Evolutionary conservation across 1,140 invertebrate species (phyloP), one percentile per base, ranked within the genome.

Genomic region (Cydia strobilella): DNA sequence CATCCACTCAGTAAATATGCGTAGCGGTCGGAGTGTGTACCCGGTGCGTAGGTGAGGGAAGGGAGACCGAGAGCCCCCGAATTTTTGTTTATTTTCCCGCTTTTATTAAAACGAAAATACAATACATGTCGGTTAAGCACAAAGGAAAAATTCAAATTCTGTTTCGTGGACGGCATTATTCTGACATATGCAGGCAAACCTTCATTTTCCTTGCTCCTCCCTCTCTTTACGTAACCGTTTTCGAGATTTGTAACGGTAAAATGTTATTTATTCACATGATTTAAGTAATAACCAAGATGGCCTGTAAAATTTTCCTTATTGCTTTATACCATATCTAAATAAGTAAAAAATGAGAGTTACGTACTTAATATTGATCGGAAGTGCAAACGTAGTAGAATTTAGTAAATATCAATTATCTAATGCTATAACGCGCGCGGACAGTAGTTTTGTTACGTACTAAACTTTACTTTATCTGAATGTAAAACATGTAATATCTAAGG

Each of bases 61-160:
- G 63, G 39, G 35, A 31, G 66, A 66, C 54, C 39, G 71, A 71
- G 72, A 48, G 72, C 48, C 48, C 27, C 74, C 63, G 73, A 79
- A 83, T 84, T 85, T 86, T 86, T 88, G 82, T 84, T 86, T 89
- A 80, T 87, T 89, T 87, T 88, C 77, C 84, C 77, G 79, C 75
- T 82, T 87, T 86, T 88, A 88, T 88, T 89, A 86, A 86, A 89
- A 88, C 76, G 80, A 85, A 86, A 86, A 88, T 80, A 89, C 83
- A 86, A 85, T 85, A 84, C 81, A 79, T 79, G 82, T 74, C 76
- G 75, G 83, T 77, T 79, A 82, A 76, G 80, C 75, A 86, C 83
- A 88, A 85, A 89, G 83, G 82, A 82, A 79, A 84, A 85, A 84
- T 85, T 86, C 78, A 85, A 86, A 90, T 89, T 84, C 77, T 74